A percentile compares a stretch with the other conserved stretches of the same genome.
Evolutionary conservation across 2,888 invertebrate genomes (phyloP).

Genomic region (Agonopterix alstromeriana): DNA sequence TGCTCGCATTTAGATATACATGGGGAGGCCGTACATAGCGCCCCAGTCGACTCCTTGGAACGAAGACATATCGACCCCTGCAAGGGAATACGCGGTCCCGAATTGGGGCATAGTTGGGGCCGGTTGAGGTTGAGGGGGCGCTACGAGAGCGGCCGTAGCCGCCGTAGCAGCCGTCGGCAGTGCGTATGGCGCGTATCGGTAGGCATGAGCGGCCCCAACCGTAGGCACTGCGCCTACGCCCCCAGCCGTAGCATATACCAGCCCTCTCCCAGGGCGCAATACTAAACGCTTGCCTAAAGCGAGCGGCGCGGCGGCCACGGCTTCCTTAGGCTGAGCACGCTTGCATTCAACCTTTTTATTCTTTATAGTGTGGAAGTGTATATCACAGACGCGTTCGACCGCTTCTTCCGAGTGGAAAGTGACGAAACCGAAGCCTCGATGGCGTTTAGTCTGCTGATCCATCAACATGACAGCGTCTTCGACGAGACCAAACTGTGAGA

Average conservation of each 20-base stretch:
- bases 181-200: constrained; percentile 73
- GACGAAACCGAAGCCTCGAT: constrained; percentile 93
- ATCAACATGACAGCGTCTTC: constrained; percentile 96
- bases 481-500: constrained; percentile 92
- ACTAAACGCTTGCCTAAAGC: constrained; percentile 85
- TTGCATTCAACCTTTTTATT: constrained; percentile 94
- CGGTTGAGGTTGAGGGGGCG: constrained; percentile 74
- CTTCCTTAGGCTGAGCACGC: constrained; percentile 94
- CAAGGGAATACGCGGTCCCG: constrained; percentile 86
- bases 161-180: constrained; percentile 49
- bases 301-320: constrained; percentile 81
- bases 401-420: constrained; percentile 95
- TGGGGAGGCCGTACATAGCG: constrained; percentile 94
- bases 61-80: constrained; percentile 94
- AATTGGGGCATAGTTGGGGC: constrained; percentile 79
- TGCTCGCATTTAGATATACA: constrained; percentile 84
- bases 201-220: constrained; percentile 65
- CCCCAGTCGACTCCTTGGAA: constrained; percentile 95
- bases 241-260: constrained; percentile 78
- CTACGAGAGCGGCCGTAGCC: constrained; percentile 52
- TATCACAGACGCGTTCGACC: constrained; percentile 94
- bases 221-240: constrained; percentile 50
- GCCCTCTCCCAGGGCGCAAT: constrained; percentile 81
- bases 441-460: constrained; percentile 95
- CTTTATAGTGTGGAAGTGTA: constrained; percentile 94